Evolutionary conservation across 1,140 invertebrate species (phyloP).

Genomic region (Pseudomyrmex concolor): DNA sequence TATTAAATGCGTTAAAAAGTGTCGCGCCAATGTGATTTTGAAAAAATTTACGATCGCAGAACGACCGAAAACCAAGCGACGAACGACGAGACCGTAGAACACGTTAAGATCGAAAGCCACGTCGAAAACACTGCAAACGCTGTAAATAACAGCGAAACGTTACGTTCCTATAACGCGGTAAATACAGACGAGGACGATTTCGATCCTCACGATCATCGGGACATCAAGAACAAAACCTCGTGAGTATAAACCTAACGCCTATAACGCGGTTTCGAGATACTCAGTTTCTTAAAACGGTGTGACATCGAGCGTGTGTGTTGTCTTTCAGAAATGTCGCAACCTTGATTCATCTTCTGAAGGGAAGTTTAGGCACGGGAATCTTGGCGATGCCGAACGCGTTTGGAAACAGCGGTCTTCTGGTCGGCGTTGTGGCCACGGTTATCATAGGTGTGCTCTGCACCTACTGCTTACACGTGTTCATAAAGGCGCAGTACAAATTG

Average conservation of each 20-base stretch:
- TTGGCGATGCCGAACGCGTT: slow-evolving; percentile 95
- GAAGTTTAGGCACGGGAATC: slow-evolving; percentile 95
- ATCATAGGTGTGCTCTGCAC: slow-evolving; percentile 91
- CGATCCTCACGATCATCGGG: slow-evolving; percentile 88
- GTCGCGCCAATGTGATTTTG: background rate
- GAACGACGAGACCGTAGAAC: no score
- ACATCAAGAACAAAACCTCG: slow-evolving; percentile 89
- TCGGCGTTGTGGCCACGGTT: slow-evolving; percentile 88
- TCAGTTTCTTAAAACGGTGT: background rate
- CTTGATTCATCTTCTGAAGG: slow-evolving; percentile 92
- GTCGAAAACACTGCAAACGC: slow-evolving; percentile 54
- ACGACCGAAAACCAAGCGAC: no score
- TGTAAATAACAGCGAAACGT: background rate
- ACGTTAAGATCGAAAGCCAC: slow-evolving; percentile 36
- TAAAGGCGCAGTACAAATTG: slow-evolving; percentile 89
- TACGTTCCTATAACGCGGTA: background rate
- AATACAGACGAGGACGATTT: slow-evolving; percentile 80
- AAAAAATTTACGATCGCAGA: slow-evolving; percentile 56
- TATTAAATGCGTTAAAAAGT: background rate
- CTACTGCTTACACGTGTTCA: slow-evolving; percentile 92
- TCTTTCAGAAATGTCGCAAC: slow-evolving; percentile 90
- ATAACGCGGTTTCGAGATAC: background rate
- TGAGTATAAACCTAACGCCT: slow-evolving; percentile 85
- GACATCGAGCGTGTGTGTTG: background rate
- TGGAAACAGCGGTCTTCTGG: slow-evolving; percentile 90